Evolutionary conservation across 2,797 vertebrate species (phyloP).

Genomic region (Intellagama lesueurii): DNA sequence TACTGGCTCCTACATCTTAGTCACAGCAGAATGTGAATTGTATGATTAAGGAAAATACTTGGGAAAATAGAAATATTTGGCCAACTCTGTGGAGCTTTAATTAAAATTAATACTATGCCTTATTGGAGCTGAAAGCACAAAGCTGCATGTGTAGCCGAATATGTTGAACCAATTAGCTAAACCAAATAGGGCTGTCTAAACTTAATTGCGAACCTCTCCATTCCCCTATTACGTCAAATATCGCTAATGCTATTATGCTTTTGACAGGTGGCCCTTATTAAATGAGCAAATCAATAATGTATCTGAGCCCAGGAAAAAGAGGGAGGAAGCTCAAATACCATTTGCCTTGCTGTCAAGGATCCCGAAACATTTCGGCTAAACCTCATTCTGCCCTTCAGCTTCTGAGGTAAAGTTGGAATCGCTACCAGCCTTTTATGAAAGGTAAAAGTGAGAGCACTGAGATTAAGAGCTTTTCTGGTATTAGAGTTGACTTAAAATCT

Average conservation of each 20-base stretch:
- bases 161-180: slow-evolving; percentile 81
- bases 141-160: slow-evolving; percentile 74
- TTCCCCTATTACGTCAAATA: slow-evolving; percentile 66
- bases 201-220: slow-evolving; percentile 70
- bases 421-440: background rate
- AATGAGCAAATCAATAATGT: slow-evolving; percentile 66
- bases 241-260: slow-evolving; percentile 66
- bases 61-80: slow-evolving; percentile 79
- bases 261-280: slow-evolving; percentile 70
- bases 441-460: rapidly evolving
- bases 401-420: background rate
- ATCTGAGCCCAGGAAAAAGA: slow-evolving; percentile 41
- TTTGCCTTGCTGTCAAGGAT: slow-evolving; percentile 54
- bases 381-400: background rate
- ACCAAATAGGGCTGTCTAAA: slow-evolving; percentile 75
- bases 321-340: slow-evolving; percentile 17
- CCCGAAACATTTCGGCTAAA: slow-evolving; percentile 32
- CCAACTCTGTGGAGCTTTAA: slow-evolving; percentile 77
- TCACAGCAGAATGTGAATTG: slow-evolving; percentile 64
- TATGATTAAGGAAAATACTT: slow-evolving; percentile 72
- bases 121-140: slow-evolving; percentile 76
- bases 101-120: slow-evolving; percentile 83
- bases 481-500: slow-evolving; percentile 31
- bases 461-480: background rate
- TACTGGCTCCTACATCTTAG: slow-evolving; percentile 34